Percentiles rank a stretch among this genome's conserved stretches.
phyloP scores from a whole-genome alignment of 2,888 invertebrate genomes.

The Onchidella celtica region DNA sequence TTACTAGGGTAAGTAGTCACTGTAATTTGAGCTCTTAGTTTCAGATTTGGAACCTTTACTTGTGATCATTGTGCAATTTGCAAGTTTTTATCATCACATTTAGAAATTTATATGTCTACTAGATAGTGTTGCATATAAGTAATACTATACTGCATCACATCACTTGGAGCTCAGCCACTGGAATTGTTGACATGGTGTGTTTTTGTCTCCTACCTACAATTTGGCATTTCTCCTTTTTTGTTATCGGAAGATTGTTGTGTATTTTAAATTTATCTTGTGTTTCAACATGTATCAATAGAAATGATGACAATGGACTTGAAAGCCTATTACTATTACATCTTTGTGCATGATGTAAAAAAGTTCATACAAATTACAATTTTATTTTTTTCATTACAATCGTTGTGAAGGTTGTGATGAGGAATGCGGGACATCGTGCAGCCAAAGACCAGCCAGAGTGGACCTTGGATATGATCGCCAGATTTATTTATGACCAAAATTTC shows the following conservation, averaged over 20 bases:
- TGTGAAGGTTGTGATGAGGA: slow-evolving; percentile 41
- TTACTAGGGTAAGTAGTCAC: slow-evolving; percentile 48
- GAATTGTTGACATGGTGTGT: background rate
- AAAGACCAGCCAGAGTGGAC: slow-evolving; percentile 44
- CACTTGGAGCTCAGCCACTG: no score
- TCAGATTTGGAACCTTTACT: no score
- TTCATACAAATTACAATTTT: no score
- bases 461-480: slow-evolving; percentile 19
- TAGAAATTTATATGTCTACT: no score
- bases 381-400: no score
- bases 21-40: background rate
- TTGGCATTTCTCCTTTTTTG: background rate
- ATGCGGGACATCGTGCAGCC: slow-evolving; percentile 43
- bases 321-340: background rate
- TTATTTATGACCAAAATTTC: background rate
- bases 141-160: no score
- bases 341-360: no score
- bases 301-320: background rate
- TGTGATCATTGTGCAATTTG: no score
- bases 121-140: no score
- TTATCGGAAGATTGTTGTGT: background rate
- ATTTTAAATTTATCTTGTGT: background rate
- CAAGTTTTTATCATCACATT: no score
- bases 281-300: background rate
- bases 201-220: background rate